Percentiles rank a stretch among this genome's conserved stretches.
phyloP scores from a whole-genome alignment of 2,888 invertebrate genomes.

The Erebia aethiops region DNA sequence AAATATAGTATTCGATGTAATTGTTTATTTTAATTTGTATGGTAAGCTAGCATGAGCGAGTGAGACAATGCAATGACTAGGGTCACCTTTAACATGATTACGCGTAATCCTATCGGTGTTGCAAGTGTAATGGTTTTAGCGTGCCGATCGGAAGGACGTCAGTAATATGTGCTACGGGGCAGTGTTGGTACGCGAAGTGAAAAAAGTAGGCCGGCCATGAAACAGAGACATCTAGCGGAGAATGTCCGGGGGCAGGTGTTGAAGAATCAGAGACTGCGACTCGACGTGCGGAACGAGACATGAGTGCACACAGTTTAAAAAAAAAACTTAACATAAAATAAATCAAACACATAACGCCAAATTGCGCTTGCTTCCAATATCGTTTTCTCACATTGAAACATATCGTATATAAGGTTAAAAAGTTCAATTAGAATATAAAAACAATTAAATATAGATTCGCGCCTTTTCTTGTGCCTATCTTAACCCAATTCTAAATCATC shows the following conservation, averaged over 20 bases:
- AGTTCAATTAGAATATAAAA: conserved; percentile 61
- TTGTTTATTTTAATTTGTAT: conserved; percentile 41
- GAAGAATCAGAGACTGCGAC: conserved; percentile 78
- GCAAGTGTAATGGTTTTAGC: conserved; percentile 34
- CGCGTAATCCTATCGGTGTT: conserved; percentile 40
- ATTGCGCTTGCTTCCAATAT: conserved; percentile 81
- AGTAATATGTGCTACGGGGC: conserved; percentile 64
- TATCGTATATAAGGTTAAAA: conserved; percentile 73
- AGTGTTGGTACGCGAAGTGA: conserved; percentile 75
- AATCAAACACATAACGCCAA: conserved; percentile 65
- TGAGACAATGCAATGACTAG: conserved; percentile 72
- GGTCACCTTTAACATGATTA: conserved; percentile 45
- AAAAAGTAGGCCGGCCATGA: conserved; percentile 81
- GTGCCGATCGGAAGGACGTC: conserved; percentile 41
- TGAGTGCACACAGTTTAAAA: conserved; percentile 59
- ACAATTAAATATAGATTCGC: conserved; percentile 61
- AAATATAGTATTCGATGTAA: conserved; percentile 44
- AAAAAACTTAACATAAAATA: conserved; percentile 42
- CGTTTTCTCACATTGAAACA: conserved; percentile 70
- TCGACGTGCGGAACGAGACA: conserved; percentile 78
- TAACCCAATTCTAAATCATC: conserved; percentile 68
- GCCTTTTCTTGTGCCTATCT: conserved; percentile 80
- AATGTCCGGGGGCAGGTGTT: conserved; percentile 77
- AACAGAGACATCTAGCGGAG: conserved; percentile 67
- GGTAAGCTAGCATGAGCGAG: conserved; percentile 44